A percentile compares a stretch with the other conserved stretches of the same genome.
phyloP scores from a whole-genome alignment of 2,113 vertebrate genomes.

The Tupaia chinensis region DNA sequence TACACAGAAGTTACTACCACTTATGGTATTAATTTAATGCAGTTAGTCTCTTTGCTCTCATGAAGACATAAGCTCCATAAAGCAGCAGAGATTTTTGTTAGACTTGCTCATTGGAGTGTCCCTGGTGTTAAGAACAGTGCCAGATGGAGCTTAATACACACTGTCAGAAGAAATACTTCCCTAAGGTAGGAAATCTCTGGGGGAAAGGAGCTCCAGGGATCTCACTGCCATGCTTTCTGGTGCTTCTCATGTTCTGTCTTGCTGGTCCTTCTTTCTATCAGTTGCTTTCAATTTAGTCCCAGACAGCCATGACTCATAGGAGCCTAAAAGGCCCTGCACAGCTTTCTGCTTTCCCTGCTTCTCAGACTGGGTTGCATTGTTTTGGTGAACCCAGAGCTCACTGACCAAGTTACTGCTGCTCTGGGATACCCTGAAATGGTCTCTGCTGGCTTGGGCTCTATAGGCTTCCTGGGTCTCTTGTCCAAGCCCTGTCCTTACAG shows the following conservation, averaged over 20 bases:
- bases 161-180: not conserved
- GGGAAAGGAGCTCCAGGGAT: not conserved
- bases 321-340: not conserved
- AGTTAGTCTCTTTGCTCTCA: not conserved
- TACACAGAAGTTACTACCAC: not conserved
- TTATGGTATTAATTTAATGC: not conserved
- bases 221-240: not conserved
- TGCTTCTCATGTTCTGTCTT: not conserved
- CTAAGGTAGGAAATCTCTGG: not conserved
- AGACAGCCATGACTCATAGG: not conserved
- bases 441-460: not conserved
- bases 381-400: not conserved
- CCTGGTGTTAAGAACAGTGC: not conserved
- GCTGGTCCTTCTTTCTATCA: not conserved
- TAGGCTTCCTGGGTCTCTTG: not conserved
- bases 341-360: not conserved
- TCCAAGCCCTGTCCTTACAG: not conserved
- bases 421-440: not conserved
- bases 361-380: not conserved
- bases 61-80: not conserved
- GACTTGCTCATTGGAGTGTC: not conserved
- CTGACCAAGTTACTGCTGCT: not conserved
- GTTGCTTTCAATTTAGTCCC: not conserved
- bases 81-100: conserved; percentile 29
- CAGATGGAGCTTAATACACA: not conserved